Evolutionary conservation across 2,797 vertebrate genomes (phyloP).

Genomic region (Helarctos malayanus): DNA sequence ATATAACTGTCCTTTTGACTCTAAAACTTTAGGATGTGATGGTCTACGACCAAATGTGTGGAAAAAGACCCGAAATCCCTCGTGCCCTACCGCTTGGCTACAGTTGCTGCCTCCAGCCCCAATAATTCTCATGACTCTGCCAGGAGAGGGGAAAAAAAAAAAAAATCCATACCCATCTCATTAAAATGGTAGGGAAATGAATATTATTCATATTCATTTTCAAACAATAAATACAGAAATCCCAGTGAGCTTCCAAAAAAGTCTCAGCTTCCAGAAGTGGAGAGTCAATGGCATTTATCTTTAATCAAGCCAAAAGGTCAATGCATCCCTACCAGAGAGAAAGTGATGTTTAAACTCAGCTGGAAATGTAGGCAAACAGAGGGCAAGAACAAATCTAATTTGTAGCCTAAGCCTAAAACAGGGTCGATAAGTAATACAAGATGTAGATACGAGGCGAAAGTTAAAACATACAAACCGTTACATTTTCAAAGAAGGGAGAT

Average conservation of each 20-base stretch:
- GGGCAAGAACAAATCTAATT: not conserved
- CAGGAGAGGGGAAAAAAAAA: not conserved
- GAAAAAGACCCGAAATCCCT: not conserved
- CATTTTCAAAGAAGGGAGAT: not conserved
- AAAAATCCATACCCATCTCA: not conserved
- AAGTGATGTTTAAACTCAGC: slow-evolving; percentile 56
- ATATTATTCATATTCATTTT: not conserved
- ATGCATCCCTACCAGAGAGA: not conserved
- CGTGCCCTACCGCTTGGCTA: not conserved
- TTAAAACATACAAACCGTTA: not conserved
- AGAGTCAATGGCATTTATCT: not conserved
- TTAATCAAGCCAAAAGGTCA: slow-evolving; percentile 56
- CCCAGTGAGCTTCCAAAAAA: not conserved
- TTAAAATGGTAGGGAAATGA: not conserved
- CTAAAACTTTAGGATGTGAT: not conserved
- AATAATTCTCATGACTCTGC: not conserved
- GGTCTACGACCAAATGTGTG: not conserved
- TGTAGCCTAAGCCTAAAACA: not conserved
- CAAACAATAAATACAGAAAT: not conserved
- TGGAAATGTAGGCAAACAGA: slow-evolving; percentile 34
- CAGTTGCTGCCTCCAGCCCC: not conserved
- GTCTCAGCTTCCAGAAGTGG: not conserved
- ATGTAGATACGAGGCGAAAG: not conserved
- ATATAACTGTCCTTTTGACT: not conserved
- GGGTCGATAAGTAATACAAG: not conserved